Evolutionary conservation across 2,888 invertebrate species (phyloP).

Genomic region (Candidula unifasciata): DNA sequence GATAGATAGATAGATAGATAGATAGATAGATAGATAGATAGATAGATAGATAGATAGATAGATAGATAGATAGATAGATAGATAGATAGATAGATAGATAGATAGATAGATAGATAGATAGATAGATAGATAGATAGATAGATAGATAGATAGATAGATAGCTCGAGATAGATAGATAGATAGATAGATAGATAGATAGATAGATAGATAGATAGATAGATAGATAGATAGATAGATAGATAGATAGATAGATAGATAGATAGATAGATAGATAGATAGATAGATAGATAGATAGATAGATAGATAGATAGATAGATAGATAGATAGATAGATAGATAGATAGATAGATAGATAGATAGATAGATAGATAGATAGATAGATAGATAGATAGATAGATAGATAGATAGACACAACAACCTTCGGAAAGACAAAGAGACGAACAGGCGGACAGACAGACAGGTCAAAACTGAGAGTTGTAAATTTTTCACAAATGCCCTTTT

Average conservation of each 20-base stretch:
- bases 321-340: slow-evolving; percentile 8
- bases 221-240: slow-evolving; percentile 18
- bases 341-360: slow-evolving; percentile 28
- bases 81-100: neutral
- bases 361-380: slow-evolving; percentile 29
- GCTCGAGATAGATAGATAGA: no score
- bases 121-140: no score
- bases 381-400: slow-evolving; percentile 3
- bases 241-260: slow-evolving; percentile 4
- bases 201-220: slow-evolving; percentile 19
- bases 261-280: slow-evolving; percentile 16
- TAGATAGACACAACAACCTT: neutral
- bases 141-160: no score
- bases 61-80: slow-evolving; percentile 1
- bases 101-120: no score
- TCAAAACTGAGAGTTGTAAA: no score
- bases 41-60: slow-evolving; percentile 14
- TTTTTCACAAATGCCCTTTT: no score
- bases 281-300: neutral
- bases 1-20: slow-evolving; percentile 14
- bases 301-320: neutral
- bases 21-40: slow-evolving; percentile 35
- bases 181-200: neutral
- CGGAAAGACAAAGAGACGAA: no score
- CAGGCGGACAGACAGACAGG: no score